Percentiles rank a stretch among this genome's conserved stretches.
Conservation (phyloP, 1,140 invertebrate genomes). For the Platyura marginata region DNA sequence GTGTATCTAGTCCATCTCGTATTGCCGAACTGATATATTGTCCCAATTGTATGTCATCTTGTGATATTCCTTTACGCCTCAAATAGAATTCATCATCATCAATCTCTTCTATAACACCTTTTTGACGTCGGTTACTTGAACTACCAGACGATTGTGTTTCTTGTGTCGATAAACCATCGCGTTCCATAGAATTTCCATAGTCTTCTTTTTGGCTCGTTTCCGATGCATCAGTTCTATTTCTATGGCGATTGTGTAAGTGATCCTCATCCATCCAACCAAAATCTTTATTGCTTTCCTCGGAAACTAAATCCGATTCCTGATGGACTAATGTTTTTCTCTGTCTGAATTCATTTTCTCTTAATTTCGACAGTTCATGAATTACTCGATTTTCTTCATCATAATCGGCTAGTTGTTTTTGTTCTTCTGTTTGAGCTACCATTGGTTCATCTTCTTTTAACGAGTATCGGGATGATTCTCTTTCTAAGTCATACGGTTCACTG, state of each 20-base stretch:
- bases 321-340: conserved; percentile 17
- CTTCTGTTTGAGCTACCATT: conserved; percentile 10
- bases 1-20: conserved; percentile 50
- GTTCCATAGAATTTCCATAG: not conserved
- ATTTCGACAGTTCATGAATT: conserved; percentile 22
- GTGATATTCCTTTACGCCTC: conserved; percentile 55
- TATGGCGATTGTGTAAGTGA: conserved; percentile 15
- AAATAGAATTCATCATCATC: conserved; percentile 75
- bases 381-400: conserved; percentile 23
- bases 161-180: conserved; percentile 6
- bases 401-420: conserved; percentile 21
- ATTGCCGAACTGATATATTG: conserved; percentile 59
- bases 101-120: conserved; percentile 59
- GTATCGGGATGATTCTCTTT: too few species aligned
- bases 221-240: not conserved
- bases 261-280: conserved; percentile 19
- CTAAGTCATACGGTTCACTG: too few species aligned
- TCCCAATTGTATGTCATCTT: conserved; percentile 59
- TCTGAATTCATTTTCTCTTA: conserved; percentile 18
- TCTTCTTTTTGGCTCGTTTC: not conserved
- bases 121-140: conserved; percentile 24
- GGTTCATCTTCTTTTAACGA: conserved; percentile 17
- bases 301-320: conserved; percentile 22
- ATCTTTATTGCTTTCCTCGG: conserved; percentile 19
- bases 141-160: conserved; percentile 23